Evolutionary conservation across 2,888 invertebrate genomes (phyloP), one percentile per base, ranked within the genome.

Genomic region (Zonitis immaculata): DNA sequence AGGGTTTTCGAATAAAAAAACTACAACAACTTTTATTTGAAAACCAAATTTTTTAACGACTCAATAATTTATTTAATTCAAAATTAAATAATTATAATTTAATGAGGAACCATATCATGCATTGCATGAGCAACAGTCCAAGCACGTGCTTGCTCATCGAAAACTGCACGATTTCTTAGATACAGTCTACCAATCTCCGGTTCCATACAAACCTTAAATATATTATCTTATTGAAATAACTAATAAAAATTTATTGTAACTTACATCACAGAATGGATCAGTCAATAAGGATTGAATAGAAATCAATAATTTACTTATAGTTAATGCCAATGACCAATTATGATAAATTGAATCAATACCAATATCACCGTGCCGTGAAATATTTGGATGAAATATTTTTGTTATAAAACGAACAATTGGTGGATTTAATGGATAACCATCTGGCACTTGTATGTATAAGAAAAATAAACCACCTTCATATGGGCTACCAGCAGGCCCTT

Each of bases 261-360:
- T 79, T 63, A 89, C 89, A 72, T 88, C 84, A 65, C 91, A 91
- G 68, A 88, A 94, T 0, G 95, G 94, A 77, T 95, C 95, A 0
- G 92, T 93, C 52, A 93, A 81, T 54, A 93, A 78, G 66, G 91
- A 91, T 78, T 93, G 92, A 59, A 93, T 88, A 48, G 91, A 92
- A 56, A 93, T 85, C 63, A 93, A 82, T 53, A 93, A 86, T 73
- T 92, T 95, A 61, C 91, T 89, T 69, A 95, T 87, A 39, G 95
- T 95, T 59, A 95, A 78, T 1, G 94, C 95, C 56, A 95, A 78
- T n/a, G 93, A 93, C 95, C 95, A 96, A 78, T 96, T 96, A 77
- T 94, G 91, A 67, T 92, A 91, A 64, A 96, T 92, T 8, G 92
- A 93, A 78, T 96, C 95, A 60, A 96, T 89, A 53, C 96, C 95